These are phyloP conservation scores for Campylomormyrus tamandua DNA, from an alignment of 2,113 vertebrate species.

Conservation along the genomic window DNA sequence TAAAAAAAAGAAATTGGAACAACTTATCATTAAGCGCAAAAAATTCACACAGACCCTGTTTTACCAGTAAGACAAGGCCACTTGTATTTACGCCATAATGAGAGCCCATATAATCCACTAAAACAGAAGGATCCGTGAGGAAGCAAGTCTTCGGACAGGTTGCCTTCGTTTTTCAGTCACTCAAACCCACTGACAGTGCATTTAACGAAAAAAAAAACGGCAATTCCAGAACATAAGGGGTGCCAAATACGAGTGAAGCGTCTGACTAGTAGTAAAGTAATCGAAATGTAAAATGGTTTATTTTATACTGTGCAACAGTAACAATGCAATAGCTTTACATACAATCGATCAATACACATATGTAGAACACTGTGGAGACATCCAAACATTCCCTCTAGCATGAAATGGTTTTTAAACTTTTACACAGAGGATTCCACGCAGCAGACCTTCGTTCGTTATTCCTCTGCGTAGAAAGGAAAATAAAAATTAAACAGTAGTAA, in stretches of 20 bases:
- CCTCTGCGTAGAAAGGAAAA: background rate
- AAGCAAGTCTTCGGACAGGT: background rate
- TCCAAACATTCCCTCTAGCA: slow-evolving; percentile 50
- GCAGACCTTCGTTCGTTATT: slow-evolving; percentile 2
- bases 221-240: background rate
- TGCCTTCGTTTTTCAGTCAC: background rate
- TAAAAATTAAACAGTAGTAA: background rate
- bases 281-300: slow-evolving; percentile 71
- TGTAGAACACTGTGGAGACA: slow-evolving; percentile 56
- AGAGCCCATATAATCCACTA: background rate
- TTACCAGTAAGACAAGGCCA: background rate
- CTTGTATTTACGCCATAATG: background rate
- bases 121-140: background rate
- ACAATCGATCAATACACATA: slow-evolving; percentile 67
- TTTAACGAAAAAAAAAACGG: background rate
- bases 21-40: background rate
- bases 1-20: background rate
- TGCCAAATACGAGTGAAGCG: background rate
- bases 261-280: background rate
- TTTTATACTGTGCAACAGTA: slow-evolving; percentile 76
- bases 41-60: background rate
- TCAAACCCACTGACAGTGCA: background rate
- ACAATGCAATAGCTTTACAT: slow-evolving; percentile 70
- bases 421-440: slow-evolving; percentile 6
- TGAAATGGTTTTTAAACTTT: slow-evolving; percentile 36